phyloP scores from a whole-genome alignment of 2,888 invertebrate species.

The Andricus quercusramuli region DNA sequence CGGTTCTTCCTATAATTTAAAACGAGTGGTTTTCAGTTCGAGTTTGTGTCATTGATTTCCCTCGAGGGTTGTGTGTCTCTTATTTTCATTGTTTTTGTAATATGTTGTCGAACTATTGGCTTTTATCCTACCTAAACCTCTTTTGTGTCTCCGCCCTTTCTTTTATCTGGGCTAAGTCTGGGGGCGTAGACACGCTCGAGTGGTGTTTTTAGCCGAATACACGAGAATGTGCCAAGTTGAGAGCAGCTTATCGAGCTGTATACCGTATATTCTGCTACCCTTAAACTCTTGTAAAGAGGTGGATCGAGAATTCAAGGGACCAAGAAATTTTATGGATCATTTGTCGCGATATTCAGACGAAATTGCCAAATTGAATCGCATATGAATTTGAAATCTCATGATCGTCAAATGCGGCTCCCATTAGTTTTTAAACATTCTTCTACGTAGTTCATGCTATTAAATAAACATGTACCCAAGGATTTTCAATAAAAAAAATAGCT shows the following conservation, averaged over 20 bases:
- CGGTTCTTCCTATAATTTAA: neutral
- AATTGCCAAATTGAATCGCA: neutral
- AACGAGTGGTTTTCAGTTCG: neutral
- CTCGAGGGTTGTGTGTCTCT: neutral
- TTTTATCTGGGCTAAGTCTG: slow-evolving; percentile 9
- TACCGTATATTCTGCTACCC: neutral
- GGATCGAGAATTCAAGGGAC: neutral
- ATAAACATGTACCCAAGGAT: too few species aligned
- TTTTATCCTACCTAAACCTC: slow-evolving; percentile 18
- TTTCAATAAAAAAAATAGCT: too few species aligned
- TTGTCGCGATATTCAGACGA: neutral
- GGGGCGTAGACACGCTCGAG: slow-evolving; percentile 11
- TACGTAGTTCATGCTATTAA: too few species aligned
- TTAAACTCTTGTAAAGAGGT: neutral
- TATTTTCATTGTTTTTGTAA: slow-evolving; percentile 4
- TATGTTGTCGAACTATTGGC: slow-evolving; percentile 38
- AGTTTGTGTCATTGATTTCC: neutral
- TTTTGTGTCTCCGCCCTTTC: neutral
- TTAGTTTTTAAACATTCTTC: too few species aligned
- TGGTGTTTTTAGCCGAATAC: slow-evolving; percentile 43
- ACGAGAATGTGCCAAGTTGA: slow-evolving; percentile 38
- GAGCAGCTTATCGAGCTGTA: slow-evolving; percentile 5
- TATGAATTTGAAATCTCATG: neutral
- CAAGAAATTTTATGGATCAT: neutral
- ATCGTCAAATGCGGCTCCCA: too few species aligned